Evolutionary conservation across 2,113 vertebrate species (phyloP), one percentile per base, ranked within the genome.

Genomic region (Nothoprocta perdicaria): DNA sequence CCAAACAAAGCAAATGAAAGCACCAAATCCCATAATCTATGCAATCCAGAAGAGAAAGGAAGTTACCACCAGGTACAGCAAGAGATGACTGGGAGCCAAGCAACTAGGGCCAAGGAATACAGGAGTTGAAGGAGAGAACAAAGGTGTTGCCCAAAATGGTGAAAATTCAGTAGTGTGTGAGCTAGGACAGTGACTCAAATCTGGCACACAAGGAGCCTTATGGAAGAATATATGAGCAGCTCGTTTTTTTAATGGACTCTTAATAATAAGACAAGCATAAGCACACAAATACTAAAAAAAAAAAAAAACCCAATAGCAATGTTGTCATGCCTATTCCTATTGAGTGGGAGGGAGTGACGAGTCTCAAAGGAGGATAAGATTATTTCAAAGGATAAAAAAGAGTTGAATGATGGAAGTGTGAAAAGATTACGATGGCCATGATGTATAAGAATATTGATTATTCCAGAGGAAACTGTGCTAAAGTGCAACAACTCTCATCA

Each of bases 381-480:
- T 84, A 87, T 89, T 92, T 93, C 46, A 81, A 89, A 95, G 29
- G 55, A 91, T 22, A 26, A 38, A 92, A 87, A 80, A 46, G 26
- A 69, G 10, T 2, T 48, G 76, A 90, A 80, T 61, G 72, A 86
- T 9, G 80, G 71, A 89, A 79, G 74, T 3, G 27, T 46, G 82
- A 82, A 89, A 91, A 57, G 95, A 94, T 95, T 87, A 66, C 55
- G 69, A 86, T 35, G 24, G 10, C 75, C 74, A 74, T 66, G 50
- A 92, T 91, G 60, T 60, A 88, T 61, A 91, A 84, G 90, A 96
- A 77, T 62, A 95, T 67, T 82, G 72, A 95, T 91, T 89, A 79
- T 89, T 92, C 76, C 55, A n/a, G 2, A 31, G 35, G 65, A 95
- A 95, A 93, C 74, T 75, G 83, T 89, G 88, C 84, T 95, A 94